These are phyloP conservation scores for Nymphalis io DNA, from an alignment of 1,140 invertebrate species.

Conservation along the genomic window DNA sequence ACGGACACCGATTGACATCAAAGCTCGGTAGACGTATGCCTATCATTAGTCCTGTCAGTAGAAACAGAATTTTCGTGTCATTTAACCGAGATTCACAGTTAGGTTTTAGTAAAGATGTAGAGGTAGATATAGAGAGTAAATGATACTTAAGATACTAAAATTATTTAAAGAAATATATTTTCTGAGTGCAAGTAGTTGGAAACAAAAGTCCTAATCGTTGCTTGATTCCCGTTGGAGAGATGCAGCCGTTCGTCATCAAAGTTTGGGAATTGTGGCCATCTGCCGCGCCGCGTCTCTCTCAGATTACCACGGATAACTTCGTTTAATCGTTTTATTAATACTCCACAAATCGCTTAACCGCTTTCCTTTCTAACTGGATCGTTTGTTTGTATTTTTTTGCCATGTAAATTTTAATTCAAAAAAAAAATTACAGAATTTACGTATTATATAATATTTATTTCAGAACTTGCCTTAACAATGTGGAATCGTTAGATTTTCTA, in stretches of 20 bases:
- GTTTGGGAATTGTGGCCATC: constrained; percentile 77
- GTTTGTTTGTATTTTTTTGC: constrained; percentile 15
- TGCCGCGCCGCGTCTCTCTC: constrained; percentile 68
- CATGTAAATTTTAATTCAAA: not conserved
- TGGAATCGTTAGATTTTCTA: too few relatives aligned
- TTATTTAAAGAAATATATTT: constrained; percentile 9
- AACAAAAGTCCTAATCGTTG: constrained; percentile 67
- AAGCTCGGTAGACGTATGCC: constrained; percentile 48
- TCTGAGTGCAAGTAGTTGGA: constrained; percentile 47
- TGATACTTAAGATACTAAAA: not conserved
- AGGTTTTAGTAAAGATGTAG: not conserved
- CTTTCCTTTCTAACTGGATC: constrained; percentile 52
- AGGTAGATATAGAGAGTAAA: not conserved
- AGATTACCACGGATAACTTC: constrained; percentile 76
- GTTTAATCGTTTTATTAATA: constrained; percentile 81
- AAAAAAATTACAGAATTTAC: too few relatives aligned
- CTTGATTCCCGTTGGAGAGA: constrained; percentile 61
- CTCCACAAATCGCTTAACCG: constrained; percentile 77
- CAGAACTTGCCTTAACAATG: too few relatives aligned
- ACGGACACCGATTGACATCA: constrained; percentile 66
- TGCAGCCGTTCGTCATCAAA: constrained; percentile 73
- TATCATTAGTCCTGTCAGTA: constrained; percentile 51
- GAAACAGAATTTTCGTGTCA: not conserved
- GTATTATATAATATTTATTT: too few relatives aligned
- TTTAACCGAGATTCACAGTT: not conserved